Evolutionary conservation across 2,113 vertebrate genomes (phyloP), one percentile per base, ranked within the genome.

Genomic region (Mobula birostris): DNA sequence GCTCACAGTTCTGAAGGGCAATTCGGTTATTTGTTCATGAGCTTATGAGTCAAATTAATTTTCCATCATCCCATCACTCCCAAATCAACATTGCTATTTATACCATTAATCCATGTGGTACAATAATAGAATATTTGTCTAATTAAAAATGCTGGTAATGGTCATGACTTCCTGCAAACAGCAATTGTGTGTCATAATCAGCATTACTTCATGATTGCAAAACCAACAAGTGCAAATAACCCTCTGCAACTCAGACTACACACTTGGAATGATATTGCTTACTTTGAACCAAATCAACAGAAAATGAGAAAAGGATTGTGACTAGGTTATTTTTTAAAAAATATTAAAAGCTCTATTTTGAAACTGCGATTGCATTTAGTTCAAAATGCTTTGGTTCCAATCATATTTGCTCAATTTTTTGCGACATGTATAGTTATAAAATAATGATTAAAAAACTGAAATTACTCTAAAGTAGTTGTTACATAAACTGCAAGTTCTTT

Each of bases 221-320:
- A 72, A 93, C 72, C 90, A 70, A 6, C 68, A 92, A 48, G 4
- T 27, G 36, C 68, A 93, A 68, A 74, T 88, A 88, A 88, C 48
- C 48, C 82, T 58, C 82, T 87, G 40, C 24, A 61, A 29, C 83
- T 61, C 83, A 61, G 24, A 87, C 83, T 4, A 61, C 56, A 87
- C 58, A 61, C 58, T 88, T 88, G 3, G 56, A 88, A 63, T 88
- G 27, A 88, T 63, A 27, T 32, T 88, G 83, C 9, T 29, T 32
- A 88, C 63, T 88, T 88, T 88, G 63, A 63, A 32, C 85, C 36
- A 66, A 88, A 66, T 88, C 29, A 88, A 88, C 27, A 88, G 85
- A 88, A 58, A 88, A 66, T 66, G 58, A 27, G 27, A 88, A 88
- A 88, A n/a, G 58, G 58, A 5, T 63, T n/a, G 2, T 63, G 29